Conservation (phyloP, 2,113 vertebrate species). For the Pedionomus torquatus region DNA sequence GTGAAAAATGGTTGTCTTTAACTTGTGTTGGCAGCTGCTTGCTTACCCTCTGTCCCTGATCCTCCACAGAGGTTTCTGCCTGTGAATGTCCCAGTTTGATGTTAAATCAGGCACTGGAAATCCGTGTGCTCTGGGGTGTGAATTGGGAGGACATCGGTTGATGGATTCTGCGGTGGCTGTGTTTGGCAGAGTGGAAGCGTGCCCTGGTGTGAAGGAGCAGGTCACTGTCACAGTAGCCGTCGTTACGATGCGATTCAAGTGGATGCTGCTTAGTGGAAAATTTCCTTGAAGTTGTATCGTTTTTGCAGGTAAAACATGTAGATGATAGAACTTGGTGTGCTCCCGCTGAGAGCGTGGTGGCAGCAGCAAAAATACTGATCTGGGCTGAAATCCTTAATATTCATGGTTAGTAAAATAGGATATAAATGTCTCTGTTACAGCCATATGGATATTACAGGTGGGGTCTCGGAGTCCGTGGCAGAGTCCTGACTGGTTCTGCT, state of each 20-base stretch:
- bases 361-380: background rate
- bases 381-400: background rate
- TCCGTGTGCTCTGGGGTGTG: fast-evolving
- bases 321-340: background rate
- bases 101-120: background rate
- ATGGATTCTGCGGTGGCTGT: background rate
- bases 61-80: background rate
- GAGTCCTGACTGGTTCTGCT: background rate
- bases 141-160: background rate
- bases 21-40: background rate
- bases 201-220: background rate
- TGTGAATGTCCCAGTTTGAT: background rate
- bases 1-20: background rate
- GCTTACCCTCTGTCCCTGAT: background rate
- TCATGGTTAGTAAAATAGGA: background rate
- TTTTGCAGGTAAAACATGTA: background rate
- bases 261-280: background rate
- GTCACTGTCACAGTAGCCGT: background rate
- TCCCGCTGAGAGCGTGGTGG: background rate
- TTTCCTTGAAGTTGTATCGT: background rate
- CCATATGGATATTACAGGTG: background rate
- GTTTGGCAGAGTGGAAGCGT: background rate
- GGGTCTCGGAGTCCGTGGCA: background rate
- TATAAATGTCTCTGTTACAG: background rate
- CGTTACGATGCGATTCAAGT: background rate